Percentiles rank a stretch among this genome's conserved stretches.
Conservation (phyloP, 2,113 vertebrate species). For the Scalopus aquaticus region DNA sequence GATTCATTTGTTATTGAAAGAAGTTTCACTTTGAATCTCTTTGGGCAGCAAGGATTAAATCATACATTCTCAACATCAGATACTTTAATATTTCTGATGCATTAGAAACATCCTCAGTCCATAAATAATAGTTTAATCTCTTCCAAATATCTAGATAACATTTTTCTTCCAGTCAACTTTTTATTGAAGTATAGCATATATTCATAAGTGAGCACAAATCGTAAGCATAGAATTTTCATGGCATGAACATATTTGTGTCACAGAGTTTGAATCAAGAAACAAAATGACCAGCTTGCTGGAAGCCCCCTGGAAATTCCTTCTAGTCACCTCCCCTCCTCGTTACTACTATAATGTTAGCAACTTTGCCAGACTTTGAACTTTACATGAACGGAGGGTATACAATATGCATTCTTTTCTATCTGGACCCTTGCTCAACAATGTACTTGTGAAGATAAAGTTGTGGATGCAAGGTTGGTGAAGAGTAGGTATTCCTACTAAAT, state of each 20-base stretch:
- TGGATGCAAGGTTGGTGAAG: not conserved
- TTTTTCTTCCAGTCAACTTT: not conserved
- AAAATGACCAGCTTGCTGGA: not conserved
- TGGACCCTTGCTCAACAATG: not conserved
- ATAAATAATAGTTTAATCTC: constrained; percentile 8
- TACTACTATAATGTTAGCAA: no score
- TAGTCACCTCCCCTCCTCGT: accelerated
- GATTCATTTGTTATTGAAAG: not conserved
- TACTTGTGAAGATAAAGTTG: not conserved
- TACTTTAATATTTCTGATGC: not conserved
- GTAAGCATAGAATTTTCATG: not conserved
- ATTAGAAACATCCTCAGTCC: not conserved
- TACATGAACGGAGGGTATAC: not conserved
- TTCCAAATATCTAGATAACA: not conserved
- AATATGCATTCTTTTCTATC: not conserved
- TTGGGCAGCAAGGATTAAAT: not conserved
- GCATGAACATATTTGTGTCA: not conserved
- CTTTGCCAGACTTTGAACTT: not conserved
- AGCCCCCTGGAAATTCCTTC: not conserved
- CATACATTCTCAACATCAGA: not conserved
- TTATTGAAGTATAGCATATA: not conserved
- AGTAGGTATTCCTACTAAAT: no score
- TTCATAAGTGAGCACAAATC: not conserved
- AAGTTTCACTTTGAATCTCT: not conserved
- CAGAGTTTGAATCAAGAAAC: not conserved